Evolutionary conservation across 2,888 invertebrate species (phyloP).

Genomic region (Ectemnius cavifrons): DNA sequence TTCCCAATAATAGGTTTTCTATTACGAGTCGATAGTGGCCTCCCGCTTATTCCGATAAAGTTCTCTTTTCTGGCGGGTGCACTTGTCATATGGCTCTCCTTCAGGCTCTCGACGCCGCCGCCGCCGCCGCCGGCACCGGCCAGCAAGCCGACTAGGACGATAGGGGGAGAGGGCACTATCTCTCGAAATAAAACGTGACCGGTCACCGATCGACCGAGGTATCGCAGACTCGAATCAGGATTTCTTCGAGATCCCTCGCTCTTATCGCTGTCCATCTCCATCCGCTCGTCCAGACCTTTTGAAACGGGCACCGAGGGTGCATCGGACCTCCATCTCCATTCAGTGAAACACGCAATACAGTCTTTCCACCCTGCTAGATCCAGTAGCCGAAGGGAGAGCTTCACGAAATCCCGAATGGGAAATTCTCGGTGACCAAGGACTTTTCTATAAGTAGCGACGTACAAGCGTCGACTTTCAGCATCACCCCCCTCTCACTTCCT

Average conservation of each 20-base stretch:
- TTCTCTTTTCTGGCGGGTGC: constrained; percentile 32
- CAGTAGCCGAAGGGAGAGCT: background rate
- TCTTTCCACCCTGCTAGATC: constrained; percentile 18
- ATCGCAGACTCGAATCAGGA: constrained; percentile 57
- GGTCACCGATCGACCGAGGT: constrained; percentile 56
- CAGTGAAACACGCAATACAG: constrained; percentile 52
- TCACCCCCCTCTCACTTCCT: constrained; percentile 10
- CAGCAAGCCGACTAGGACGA: background rate
- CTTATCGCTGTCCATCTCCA: constrained; percentile 55
- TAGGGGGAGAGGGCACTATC: constrained; percentile 25
- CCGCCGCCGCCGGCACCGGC: background rate
- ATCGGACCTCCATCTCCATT: constrained; percentile 53
- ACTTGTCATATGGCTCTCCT: constrained; percentile 10
- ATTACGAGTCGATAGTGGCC: constrained; percentile 21
- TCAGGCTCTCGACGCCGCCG: constrained; percentile 20
- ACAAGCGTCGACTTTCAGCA: constrained; percentile 47
- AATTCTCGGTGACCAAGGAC: constrained; percentile 32
- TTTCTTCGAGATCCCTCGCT: constrained; percentile 43
- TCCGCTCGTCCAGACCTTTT: constrained; percentile 48
- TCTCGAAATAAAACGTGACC: constrained; percentile 50
- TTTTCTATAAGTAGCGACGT: constrained; percentile 30
- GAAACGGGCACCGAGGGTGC: constrained; percentile 44
- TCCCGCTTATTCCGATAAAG: constrained; percentile 42
- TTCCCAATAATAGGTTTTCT: constrained; percentile 44
- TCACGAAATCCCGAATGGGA: constrained; percentile 20